Conservation (phyloP, 1,140 invertebrate species). For the Scylla paramamosain region DNA sequence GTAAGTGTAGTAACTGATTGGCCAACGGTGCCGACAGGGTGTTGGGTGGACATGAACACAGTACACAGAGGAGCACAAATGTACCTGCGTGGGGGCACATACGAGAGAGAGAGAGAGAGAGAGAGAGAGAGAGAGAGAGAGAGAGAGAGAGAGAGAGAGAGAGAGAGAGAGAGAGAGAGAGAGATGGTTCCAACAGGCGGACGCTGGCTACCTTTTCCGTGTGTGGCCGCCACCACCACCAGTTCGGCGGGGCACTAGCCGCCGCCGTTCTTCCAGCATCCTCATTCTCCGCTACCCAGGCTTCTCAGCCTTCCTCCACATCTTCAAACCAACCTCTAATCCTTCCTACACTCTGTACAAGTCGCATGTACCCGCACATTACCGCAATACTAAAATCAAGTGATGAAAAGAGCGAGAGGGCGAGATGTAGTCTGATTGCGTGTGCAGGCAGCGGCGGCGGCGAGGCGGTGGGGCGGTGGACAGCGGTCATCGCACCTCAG, state of each 20-base stretch:
- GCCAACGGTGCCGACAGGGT: neutral
- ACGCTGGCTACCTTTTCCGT: conserved; percentile 29
- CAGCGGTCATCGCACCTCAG: conserved; percentile 46
- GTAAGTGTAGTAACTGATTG: neutral
- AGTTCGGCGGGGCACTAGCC: neutral
- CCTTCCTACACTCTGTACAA: neutral
- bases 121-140: conserved; percentile 41
- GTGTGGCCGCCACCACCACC: neutral
- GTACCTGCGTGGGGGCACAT: neutral
- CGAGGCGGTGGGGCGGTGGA: neutral
- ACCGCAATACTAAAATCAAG: neutral
- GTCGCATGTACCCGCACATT: neutral
- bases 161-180: conserved; percentile 57
- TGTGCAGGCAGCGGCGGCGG: neutral
- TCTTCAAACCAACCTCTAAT: neutral
- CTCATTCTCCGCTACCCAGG: neutral
- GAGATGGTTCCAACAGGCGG: conserved; percentile 25
- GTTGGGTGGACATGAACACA: neutral
- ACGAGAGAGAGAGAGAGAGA: conserved; percentile 29
- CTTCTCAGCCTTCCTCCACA: neutral
- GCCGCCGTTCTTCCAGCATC: neutral
- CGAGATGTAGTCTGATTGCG: neutral
- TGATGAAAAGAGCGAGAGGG: neutral
- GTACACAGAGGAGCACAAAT: neutral
- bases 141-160: conserved; percentile 55